Evolutionary conservation across 2,113 vertebrate genomes (phyloP).

Genomic region (Nicator chloris): DNA sequence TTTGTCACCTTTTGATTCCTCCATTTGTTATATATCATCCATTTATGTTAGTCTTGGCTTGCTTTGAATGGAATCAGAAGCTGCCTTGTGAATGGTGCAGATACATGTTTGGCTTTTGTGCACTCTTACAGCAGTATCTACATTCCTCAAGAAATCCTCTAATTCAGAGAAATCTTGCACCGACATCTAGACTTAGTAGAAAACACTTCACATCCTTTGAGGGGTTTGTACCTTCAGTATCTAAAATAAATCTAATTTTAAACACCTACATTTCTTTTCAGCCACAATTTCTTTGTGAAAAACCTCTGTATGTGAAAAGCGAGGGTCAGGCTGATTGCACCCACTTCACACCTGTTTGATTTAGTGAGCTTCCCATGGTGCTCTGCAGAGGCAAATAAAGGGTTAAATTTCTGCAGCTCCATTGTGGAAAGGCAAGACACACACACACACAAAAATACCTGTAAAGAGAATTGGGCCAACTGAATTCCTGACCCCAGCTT

Average conservation of each 20-base stretch:
- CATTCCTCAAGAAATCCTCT: conserved; percentile 13
- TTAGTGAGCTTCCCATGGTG: too few relatives aligned
- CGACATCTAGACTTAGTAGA: conserved; percentile 3
- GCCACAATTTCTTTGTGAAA: background rate
- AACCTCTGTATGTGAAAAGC: background rate
- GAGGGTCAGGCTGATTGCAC: background rate
- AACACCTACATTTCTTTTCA: conserved; percentile 21
- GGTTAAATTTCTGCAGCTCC: background rate
- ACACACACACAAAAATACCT: background rate
- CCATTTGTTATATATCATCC: conserved; percentile 8
- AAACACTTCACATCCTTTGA: conserved; percentile 26
- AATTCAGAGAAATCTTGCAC: conserved; percentile 31
- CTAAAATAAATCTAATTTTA: conserved; percentile 39
- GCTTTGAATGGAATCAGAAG: conserved; percentile 36
- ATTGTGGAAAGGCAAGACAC: background rate
- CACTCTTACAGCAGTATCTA: background rate
- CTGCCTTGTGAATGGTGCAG: background rate
- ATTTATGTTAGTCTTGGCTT: background rate
- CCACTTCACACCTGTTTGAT: conserved; percentile 7
- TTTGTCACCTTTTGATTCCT: conserved; percentile 12
- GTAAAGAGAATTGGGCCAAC: background rate
- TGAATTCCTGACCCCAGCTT: background rate
- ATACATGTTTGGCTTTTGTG: conserved; percentile 12
- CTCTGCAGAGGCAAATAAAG: conserved; percentile 9
- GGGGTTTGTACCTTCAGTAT: background rate